Evolutionary conservation across 2,113 vertebrate species (phyloP).

Genomic region (Nothobranchius furzeri): DNA sequence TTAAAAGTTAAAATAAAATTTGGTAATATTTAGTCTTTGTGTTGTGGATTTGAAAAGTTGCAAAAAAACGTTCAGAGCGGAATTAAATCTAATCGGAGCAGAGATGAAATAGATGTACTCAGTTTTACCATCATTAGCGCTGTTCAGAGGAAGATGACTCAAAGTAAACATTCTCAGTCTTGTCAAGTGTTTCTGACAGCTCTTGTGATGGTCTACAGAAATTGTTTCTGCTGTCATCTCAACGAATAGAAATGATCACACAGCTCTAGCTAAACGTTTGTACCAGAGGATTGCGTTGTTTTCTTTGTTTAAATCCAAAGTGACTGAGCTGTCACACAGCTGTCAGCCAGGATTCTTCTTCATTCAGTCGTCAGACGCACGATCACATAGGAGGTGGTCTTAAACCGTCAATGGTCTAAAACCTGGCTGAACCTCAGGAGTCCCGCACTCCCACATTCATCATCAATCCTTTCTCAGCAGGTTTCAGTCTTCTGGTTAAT

Average conservation of each 20-base stretch:
- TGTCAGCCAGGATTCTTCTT: not conserved
- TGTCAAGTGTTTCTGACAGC: not conserved
- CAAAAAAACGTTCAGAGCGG: no score
- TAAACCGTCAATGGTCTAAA: not conserved
- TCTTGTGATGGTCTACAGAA: not conserved
- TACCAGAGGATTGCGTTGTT: not conserved
- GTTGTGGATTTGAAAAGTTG: no score
- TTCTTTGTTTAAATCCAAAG: not conserved
- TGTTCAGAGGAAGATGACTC: no score
- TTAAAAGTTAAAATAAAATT: no score
- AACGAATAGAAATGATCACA: not conserved
- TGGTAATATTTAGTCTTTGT: no score
- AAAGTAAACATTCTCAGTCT: not conserved
- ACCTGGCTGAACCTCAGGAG: not conserved
- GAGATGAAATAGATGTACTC: no score
- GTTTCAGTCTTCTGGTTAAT: slow-evolving; percentile 34
- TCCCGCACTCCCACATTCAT: not conserved
- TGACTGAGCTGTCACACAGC: not conserved
- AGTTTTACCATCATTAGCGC: no score
- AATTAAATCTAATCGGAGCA: no score
- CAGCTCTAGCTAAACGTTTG: not conserved
- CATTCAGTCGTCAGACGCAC: no score
- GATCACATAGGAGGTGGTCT: not conserved
- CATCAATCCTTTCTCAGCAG: slow-evolving; percentile 32
- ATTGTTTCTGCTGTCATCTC: not conserved